Conservation (phyloP, 2,888 invertebrate genomes). For the Adineta ricciae region DNA sequence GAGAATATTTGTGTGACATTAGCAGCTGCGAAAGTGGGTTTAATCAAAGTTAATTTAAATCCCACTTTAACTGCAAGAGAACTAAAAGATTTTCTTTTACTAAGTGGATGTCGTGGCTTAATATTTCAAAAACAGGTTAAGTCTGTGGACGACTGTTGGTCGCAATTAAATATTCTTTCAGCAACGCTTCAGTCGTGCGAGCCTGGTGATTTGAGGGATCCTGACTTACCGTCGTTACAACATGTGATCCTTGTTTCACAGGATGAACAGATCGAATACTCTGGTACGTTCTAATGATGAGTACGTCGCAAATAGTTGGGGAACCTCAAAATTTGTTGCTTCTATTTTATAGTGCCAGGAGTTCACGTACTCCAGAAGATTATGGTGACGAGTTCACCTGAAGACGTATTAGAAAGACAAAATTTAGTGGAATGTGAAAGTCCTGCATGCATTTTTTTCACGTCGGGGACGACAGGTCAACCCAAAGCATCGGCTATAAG, state of each 20-base stretch:
- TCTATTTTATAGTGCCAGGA: too few relatives aligned
- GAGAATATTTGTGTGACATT: slow-evolving; percentile 21
- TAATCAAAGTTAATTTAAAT: slow-evolving; percentile 54
- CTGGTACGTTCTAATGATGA: neutral
- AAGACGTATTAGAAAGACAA: too few relatives aligned
- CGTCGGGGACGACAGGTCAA: slow-evolving; percentile 62
- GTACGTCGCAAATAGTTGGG: too few relatives aligned
- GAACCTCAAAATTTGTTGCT: too few relatives aligned
- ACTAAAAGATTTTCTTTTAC: slow-evolving; percentile 61
- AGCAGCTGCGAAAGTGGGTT: slow-evolving; percentile 23
- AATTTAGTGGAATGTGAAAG: too few relatives aligned
- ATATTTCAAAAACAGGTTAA: neutral
- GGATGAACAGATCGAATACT: neutral
- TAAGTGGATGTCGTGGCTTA: slow-evolving; percentile 54
- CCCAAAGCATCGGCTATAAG: slow-evolving; percentile 67
- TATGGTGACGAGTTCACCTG: neutral
- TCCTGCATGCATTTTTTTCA: neutral
- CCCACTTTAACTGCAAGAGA: slow-evolving; percentile 63
- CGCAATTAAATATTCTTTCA: too few relatives aligned
- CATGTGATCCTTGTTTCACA: slow-evolving; percentile 23
- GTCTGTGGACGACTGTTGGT: too few relatives aligned
- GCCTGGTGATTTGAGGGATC: too few relatives aligned
- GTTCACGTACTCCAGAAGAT: too few relatives aligned
- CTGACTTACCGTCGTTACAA: slow-evolving; percentile 25
- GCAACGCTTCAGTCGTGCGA: too few relatives aligned